phyloP scores from a whole-genome alignment of 1,140 invertebrate species.

The Asbolus verrucosus region DNA sequence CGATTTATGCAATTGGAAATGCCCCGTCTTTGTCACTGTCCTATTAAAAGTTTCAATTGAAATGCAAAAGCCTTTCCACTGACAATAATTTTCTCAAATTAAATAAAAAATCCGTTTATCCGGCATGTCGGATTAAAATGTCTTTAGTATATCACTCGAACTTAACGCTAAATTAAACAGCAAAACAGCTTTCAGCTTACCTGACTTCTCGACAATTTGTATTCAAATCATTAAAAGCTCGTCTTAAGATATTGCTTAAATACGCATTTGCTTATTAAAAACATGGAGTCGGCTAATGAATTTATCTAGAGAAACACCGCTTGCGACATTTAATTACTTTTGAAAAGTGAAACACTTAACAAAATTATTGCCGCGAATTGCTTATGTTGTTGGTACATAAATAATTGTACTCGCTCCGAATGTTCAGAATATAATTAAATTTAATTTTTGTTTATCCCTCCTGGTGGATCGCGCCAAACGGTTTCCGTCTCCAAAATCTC shows the following conservation, averaged over 20 bases:
- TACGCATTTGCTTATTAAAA: constrained; percentile 33
- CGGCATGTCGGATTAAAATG: not conserved
- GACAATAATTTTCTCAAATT: too few relatives aligned
- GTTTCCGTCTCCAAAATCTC: too few relatives aligned
- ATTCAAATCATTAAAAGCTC: constrained; percentile 28
- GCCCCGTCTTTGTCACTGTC: too few relatives aligned
- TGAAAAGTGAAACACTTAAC: constrained; percentile 28
- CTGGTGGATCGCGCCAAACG: too few relatives aligned
- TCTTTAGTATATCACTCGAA: not conserved
- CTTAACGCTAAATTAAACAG: constrained; percentile 18
- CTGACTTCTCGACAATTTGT: constrained; percentile 29
- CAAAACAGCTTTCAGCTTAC: constrained; percentile 22
- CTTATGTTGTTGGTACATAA: constrained; percentile 12
- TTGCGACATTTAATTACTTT: constrained; percentile 33
- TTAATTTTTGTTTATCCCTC: constrained; percentile 10
- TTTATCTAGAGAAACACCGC: constrained; percentile 29
- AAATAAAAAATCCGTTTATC: not conserved
- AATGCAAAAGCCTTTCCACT: too few relatives aligned
- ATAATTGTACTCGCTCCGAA: constrained; percentile 17
- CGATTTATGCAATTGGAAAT: too few relatives aligned
- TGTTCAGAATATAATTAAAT: constrained; percentile 17
- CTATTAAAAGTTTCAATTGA: too few relatives aligned
- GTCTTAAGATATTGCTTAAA: constrained; percentile 22
- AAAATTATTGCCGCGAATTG: constrained; percentile 27
- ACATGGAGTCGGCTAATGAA: constrained; percentile 27